Percentiles rank a stretch among this genome's conserved stretches.
Conservation (phyloP, 2,797 vertebrate genomes). For the Pseudocheirus occidentalis region DNA sequence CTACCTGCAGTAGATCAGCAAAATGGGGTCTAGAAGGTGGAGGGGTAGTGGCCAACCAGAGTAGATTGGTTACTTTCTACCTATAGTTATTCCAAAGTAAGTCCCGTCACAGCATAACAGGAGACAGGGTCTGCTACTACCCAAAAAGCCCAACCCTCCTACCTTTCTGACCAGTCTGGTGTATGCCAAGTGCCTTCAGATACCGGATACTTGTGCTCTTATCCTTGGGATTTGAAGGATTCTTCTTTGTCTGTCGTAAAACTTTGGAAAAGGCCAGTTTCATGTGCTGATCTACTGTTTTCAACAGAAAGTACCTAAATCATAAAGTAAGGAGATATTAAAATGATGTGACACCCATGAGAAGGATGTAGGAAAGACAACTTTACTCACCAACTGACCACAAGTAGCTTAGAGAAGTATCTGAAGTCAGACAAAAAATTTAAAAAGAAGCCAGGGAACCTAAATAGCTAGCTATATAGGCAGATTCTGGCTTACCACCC, state of each 20-base stretch:
- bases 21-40: neutral
- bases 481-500: neutral
- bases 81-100: conserved; percentile 45
- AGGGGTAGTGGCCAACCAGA: neutral
- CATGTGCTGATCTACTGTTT: conserved; percentile 96
- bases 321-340: conserved; percentile 67
- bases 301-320: conserved; percentile 94
- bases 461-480: neutral
- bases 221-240: conserved; percentile 97
- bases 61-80: conserved; percentile 29
- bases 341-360: conserved; percentile 29
- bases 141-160: conserved; percentile 52
- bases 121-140: neutral
- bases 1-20: conserved; percentile 14
- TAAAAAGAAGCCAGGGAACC: neutral
- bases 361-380: conserved; percentile 57
- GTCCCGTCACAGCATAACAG: neutral
- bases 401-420: neutral
- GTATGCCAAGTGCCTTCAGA: conserved; percentile 92
- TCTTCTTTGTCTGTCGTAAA: conserved; percentile 97
- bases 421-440: neutral
- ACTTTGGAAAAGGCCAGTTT: conserved; percentile 98
- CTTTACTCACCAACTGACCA: conserved; percentile 36
- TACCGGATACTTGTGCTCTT: conserved; percentile 98
- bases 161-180: conserved; percentile 98